These are phyloP conservation scores for Paedocypris micromegethes DNA, from an alignment of 2,797 vertebrate genomes.

Conservation along the genomic window DNA sequence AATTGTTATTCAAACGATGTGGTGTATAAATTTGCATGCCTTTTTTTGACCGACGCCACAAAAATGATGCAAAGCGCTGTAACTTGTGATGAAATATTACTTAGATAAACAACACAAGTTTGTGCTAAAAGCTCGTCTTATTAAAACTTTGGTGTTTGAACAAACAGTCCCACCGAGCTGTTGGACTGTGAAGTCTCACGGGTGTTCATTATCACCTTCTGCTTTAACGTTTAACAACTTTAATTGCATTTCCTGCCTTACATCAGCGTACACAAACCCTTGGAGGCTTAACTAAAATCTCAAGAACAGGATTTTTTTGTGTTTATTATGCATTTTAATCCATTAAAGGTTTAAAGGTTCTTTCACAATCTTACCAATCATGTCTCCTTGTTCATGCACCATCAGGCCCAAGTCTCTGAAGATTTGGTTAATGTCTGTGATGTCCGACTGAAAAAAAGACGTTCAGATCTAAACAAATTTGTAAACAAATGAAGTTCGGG, in stretches of 20 bases:
- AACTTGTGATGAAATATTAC: slow-evolving; percentile 12
- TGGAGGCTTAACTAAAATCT: neutral
- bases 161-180: slow-evolving; percentile 15
- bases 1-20: too few relatives aligned
- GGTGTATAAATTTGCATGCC: too few relatives aligned
- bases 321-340: too few relatives aligned
- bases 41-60: neutral
- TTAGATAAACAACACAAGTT: slow-evolving; percentile 13
- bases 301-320: neutral
- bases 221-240: slow-evolving; percentile 37
- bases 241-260: slow-evolving; percentile 29
- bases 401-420: slow-evolving; percentile 98
- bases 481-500: neutral
- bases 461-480: too few relatives aligned
- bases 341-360: too few relatives aligned
- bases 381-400: slow-evolving; percentile 95
- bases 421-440: slow-evolving; percentile 95
- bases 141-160: slow-evolving; percentile 21
- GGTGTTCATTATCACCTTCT: slow-evolving; percentile 29
- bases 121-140: slow-evolving; percentile 9
- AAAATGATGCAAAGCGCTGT: slow-evolving; percentile 15
- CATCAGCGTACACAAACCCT: slow-evolving; percentile 17
- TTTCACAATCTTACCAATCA: slow-evolving; percentile 80
- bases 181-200: slow-evolving; percentile 3
- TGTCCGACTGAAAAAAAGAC: slow-evolving; percentile 78